These are phyloP conservation scores for Acanthurus leucopareius DNA, from an alignment of 2,797 vertebrate species.

Conservation along the genomic window DNA sequence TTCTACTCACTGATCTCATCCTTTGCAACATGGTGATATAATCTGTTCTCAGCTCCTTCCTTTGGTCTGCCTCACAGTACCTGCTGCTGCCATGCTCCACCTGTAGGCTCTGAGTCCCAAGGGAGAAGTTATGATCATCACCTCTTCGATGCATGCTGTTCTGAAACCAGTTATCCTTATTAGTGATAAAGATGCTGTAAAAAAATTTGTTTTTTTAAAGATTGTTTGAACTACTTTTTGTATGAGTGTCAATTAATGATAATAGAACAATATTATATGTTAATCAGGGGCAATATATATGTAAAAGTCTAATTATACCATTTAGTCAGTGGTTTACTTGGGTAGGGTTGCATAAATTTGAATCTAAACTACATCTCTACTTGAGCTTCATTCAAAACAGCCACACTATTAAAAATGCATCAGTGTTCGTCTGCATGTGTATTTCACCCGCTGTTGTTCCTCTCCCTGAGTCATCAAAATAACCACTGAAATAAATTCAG, in stretches of 20 bases:
- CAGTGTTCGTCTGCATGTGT: slow-evolving; percentile 8
- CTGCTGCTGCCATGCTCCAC: not conserved
- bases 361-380: slow-evolving; percentile 1
- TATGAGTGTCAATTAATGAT: too few species aligned
- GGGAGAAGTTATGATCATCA: too few species aligned
- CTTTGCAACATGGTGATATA: not conserved
- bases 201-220: too few species aligned
- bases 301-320: not conserved
- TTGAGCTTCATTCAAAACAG: not conserved
- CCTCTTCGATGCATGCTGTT: too few species aligned
- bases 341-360: not conserved
- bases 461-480: slow-evolving; percentile 59
- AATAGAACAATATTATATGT: not conserved
- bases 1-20: not conserved
- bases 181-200: too few species aligned
- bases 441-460: slow-evolving; percentile 25
- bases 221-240: too few species aligned
- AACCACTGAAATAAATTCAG: slow-evolving; percentile 48
- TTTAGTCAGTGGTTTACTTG: not conserved
- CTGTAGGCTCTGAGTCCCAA: too few species aligned
- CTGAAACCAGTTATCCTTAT: too few species aligned
- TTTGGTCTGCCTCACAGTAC: not conserved
- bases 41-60: not conserved
- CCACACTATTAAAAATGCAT: slow-evolving; percentile 29
- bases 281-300: not conserved